Base-by-base conservation (phyloP, 2,888 invertebrate genomes). In the Eilema depressum region DNA sequence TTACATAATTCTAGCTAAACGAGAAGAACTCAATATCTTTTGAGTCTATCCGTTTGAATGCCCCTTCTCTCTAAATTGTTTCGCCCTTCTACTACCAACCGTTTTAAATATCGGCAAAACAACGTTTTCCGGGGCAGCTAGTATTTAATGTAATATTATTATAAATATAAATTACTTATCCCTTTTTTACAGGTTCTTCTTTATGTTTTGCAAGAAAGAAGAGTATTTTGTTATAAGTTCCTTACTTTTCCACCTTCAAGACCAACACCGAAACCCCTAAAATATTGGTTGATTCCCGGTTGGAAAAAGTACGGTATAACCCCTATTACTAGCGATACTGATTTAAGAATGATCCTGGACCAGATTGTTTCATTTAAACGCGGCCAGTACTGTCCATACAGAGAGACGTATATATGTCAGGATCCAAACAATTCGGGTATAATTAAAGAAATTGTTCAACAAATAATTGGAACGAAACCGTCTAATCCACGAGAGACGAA, bases 371-470 rank as follows among this genome's bases (percentile, higher is more conserved):
- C 23, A 12, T 83, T 75, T 30, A 79, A 73, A 56, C 78, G 75
- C 64, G 25, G 65, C 12, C 63, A 76, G 12, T 83, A 83, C 59
- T 89, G 88, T 67, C 88, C 88, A 0, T 82, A 81, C 62, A 69
- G 10, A 5, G 33, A 68, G 53, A 1, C 20, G 8, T 53, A 64
- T 4, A n/a, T 20, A 3, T 71, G 67, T 61, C 11, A 3, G 33
- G 17, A 25, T 17, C 12, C 25, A 17, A 5, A 8, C 8, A 10
- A 23, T 12, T 11, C 14, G 23, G 30, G 12, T n/a, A 20, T 53
- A 1, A 47, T 70, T 0, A 56, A 59, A 60, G 53, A 4, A 28
- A 70, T 67, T 30, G 60, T 64, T 14, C 11, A 53, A 25, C 4
- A 53, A 12, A 47, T 5, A 23, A 7, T 67, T 25, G 26, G 20